Evolutionary conservation across 1,140 invertebrate species (phyloP), one percentile per base, ranked within the genome.

Genomic region (Cotesia vestalis): DNA sequence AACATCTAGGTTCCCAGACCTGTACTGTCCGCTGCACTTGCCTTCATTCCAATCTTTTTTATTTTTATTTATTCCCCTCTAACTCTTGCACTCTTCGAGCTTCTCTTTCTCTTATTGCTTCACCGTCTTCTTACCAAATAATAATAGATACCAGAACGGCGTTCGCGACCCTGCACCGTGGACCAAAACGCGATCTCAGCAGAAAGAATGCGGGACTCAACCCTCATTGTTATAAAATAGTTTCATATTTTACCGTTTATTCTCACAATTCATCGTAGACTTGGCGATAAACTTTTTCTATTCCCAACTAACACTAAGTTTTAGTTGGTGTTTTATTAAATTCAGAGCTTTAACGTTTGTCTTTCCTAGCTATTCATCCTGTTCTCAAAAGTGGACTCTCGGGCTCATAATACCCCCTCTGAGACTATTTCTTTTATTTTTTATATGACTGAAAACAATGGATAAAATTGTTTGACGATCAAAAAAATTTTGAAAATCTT

Each of bases 141-240:
- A 84, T 84, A 82, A 84, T 84, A 84, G 81, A 81, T 62, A 76
- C 73, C 72, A 73, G 73, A 74, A 78, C 78, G 78, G 81, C 77
- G 67, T 67, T 73, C 75, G 73, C 77, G 76, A 81, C 75, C 75
- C 76, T 75, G 67, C 55, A 46, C 14, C 66, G 66, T 67, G 66
- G 66, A 67, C 66, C 46, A 27, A 67, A 67, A 67, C 66, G 27
- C 62, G 8, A 53, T 20, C 14, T 20, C 20, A n/a, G 51, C 35
- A 20, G 20, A n/a, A 20, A 36, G 9, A 46, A 12, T 6, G 36
- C 34, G 36, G 36, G 60, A 35, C 60, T 38, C 11, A 62, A 62
- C 36, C 34, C 34, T 62, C 34, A 62, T 62, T 62, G 27, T 12
- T 20, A 34, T 35, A 35, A 61, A 61, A 27, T 12, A 61, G 59